A percentile compares a stretch with the other conserved stretches of the same genome.
These are phyloP conservation scores for Drosophila dives DNA, from an alignment of 2,888 invertebrate species.

Conservation along the genomic window DNA sequence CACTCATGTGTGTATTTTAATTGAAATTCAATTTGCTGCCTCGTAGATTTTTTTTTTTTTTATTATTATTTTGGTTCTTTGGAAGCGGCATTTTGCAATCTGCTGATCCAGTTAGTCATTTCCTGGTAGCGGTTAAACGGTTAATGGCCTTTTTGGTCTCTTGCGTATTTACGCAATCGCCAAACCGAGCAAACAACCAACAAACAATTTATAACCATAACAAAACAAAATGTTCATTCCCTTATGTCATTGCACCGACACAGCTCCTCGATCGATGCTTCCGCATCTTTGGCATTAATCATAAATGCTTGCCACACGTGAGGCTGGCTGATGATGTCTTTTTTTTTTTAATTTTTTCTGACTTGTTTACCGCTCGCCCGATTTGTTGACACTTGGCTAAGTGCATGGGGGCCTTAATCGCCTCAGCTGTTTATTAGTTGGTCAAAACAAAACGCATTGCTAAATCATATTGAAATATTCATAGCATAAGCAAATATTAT, in stretches of 20 bases:
- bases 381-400: conserved; percentile 52
- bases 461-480: conserved; percentile 60
- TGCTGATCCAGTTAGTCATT: conserved; percentile 29
- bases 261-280: conserved; percentile 31
- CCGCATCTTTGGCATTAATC: conserved; percentile 56
- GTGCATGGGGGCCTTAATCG: conserved; percentile 50
- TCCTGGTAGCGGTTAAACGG: conserved; percentile 37
- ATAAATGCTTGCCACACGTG: conserved; percentile 31
- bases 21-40: conserved; percentile 61
- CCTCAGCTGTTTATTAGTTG: conserved; percentile 11
- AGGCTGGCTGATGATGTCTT: conserved; percentile 15
- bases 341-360: neutral
- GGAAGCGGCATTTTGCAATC: conserved; percentile 23
- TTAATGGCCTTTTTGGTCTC: conserved; percentile 35
- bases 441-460: conserved; percentile 58
- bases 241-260: conserved; percentile 9
- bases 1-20: conserved; percentile 49
- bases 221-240: conserved; percentile 29
- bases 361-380: conserved; percentile 33
- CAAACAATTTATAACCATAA: conserved; percentile 40
- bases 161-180: conserved; percentile 41
- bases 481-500: conserved; percentile 60
- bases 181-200: conserved; percentile 26
- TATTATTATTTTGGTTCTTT: neutral
- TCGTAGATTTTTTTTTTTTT: conserved; percentile 21